Base-by-base conservation (phyloP, 2,888 invertebrate species). In the Tiliacea aurago region DNA sequence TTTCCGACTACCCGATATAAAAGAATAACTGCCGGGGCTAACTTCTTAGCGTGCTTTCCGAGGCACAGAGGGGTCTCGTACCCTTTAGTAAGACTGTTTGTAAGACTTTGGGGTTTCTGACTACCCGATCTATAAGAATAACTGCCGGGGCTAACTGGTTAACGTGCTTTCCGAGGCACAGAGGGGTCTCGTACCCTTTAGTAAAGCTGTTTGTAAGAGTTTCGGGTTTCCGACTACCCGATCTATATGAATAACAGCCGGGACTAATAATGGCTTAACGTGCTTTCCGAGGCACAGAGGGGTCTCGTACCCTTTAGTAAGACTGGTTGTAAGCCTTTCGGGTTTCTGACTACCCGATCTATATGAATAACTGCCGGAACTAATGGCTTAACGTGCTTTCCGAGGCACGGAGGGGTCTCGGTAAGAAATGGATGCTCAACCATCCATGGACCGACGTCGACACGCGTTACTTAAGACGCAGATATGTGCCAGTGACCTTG, bases 321-420 rank as follows among this genome's bases (percentile, higher is more conserved):
- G 23, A 23, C 28, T 7, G 33, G 11, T 18, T 11, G 43, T 18
- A 28, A 45, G 45, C 28, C 28, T 45, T 63, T 43, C 0, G 0
- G 6, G 20, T 20, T 45, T 43, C n/a, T 6, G 15, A n/a, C 41
- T 43, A 28, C 13, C 5, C 9, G 5, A 43, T n/a, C 11, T 63
- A 62, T 4, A 18, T 62, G 43, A 45, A 33, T n/a, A 18, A 18
- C 13, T 23, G 23, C 13, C 18, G 23, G n/a, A 7, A 66, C 23
- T 1, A 37, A 66, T 5, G 3, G 23, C 5, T 67, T 13, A 28
- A 5, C 45, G 13, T 20, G 45, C 5, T 20, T n/a, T 20, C 1
- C 0, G 1, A 33, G 9, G 28, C 9, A 20, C 0, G 13, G 3
- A 33, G 13, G 9, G 1, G 2, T n/a, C 20, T 45, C 1, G 11